Conservation (phyloP, 2,888 invertebrate genomes). For the Andricus curvator region DNA sequence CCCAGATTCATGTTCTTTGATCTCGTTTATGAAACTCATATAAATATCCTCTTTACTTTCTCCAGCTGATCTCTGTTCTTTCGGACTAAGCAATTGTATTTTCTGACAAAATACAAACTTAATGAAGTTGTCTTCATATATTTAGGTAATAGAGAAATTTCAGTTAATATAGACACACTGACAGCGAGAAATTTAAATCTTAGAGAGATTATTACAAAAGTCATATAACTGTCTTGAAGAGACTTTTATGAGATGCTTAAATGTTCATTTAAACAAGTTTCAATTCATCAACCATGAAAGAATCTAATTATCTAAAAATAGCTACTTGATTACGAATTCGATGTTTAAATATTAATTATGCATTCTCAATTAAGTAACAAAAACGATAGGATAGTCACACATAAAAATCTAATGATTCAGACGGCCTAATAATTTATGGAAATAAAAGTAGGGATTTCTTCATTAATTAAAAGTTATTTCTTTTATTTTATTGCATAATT, state of each 20-base stretch:
- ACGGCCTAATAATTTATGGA: no score
- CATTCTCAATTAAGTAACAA: background rate
- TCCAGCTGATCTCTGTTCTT: constrained; percentile 50
- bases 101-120: no score
- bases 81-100: no score
- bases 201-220: background rate
- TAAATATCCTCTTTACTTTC: constrained; percentile 68
- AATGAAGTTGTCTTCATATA: no score
- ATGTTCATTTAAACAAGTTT: background rate
- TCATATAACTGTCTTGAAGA: background rate
- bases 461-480: no score
- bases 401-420: no score
- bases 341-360: background rate
- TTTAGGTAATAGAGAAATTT: background rate
- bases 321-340: background rate
- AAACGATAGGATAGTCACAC: background rate
- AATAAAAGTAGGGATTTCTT: no score
- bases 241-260: background rate
- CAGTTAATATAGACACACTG: background rate
- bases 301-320: background rate
- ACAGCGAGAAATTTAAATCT: background rate
- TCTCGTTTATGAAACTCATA: constrained; percentile 57
- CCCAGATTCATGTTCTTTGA: constrained; percentile 41
- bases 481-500: no score
- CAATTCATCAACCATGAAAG: background rate